phyloP scores from a whole-genome alignment of 1,140 invertebrate species.

The Stegodyphus dumicola region DNA sequence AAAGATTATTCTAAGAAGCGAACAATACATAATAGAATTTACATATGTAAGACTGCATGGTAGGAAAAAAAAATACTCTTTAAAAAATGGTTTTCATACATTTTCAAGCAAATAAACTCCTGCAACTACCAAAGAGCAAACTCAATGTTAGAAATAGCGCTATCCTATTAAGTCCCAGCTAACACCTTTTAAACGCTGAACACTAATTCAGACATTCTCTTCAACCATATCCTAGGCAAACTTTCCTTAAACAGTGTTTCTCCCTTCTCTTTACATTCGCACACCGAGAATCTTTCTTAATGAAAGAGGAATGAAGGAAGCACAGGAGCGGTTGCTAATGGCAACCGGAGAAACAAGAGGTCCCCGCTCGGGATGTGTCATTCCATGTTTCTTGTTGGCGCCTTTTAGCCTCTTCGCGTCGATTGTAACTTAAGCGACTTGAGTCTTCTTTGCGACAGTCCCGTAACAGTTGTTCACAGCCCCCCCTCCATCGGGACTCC shows the following conservation, averaged over 20 bases:
- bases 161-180: background rate
- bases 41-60: too few species aligned
- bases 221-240: constrained; percentile 1
- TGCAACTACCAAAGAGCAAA: too few species aligned
- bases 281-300: constrained; percentile 9
- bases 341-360: background rate
- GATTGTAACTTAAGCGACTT: background rate
- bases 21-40: too few species aligned
- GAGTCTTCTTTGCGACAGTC: background rate
- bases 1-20: too few species aligned
- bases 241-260: constrained; percentile 1
- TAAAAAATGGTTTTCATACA: too few species aligned
- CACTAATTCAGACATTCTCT: constrained; percentile 18
- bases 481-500: background rate
- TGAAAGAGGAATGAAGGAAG: constrained; percentile 3
- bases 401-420: background rate
- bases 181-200: constrained; percentile 1
- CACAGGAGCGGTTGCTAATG: background rate
- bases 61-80: too few species aligned
- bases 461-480: background rate
- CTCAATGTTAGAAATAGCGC: too few species aligned
- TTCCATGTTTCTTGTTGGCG: constrained; percentile 2
- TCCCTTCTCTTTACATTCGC: background rate
- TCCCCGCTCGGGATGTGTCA: background rate
- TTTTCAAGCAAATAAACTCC: too few species aligned